phyloP scores from a whole-genome alignment of 92 coral and sea anemone genomes.

The Parazoanthus swiftii region DNA sequence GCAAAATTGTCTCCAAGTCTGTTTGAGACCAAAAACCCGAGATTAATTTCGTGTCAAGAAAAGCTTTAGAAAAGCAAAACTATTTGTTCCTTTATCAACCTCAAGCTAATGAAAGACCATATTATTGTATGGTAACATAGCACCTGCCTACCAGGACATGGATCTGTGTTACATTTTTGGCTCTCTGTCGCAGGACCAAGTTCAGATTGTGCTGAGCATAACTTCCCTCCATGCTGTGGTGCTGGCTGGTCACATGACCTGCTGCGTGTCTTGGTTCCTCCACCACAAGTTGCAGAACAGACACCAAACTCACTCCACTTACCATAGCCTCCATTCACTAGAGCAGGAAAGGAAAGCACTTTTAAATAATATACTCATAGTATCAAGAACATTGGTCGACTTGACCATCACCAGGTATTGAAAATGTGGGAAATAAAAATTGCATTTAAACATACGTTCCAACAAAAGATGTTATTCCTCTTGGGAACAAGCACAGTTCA shows the following conservation, averaged over 20 bases:
- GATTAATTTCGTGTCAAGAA: too few species aligned
- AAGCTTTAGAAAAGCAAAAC: too few species aligned
- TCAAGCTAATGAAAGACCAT: neutral
- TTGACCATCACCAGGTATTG: too few species aligned
- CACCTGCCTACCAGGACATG: constrained; percentile 53
- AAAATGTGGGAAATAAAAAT: too few species aligned
- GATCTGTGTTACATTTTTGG: constrained; percentile 35
- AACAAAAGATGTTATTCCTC: too few species aligned
- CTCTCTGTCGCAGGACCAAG: constrained; percentile 38
- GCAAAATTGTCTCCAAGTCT: too few species aligned
- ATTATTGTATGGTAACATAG: too few species aligned
- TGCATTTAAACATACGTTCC: too few species aligned
- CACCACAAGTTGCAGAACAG: constrained; percentile 53
- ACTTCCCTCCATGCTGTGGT: constrained; percentile 52
- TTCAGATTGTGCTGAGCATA: constrained; percentile 26
- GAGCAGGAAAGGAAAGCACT: neutral
- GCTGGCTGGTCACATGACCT: constrained; percentile 50
- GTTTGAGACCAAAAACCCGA: too few species aligned
- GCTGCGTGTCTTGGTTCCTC: constrained; percentile 33
- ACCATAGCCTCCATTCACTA: constrained; percentile 55
- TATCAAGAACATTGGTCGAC: too few species aligned
- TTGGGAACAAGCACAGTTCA: too few species aligned
- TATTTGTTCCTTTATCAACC: neutral
- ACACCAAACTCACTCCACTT: constrained; percentile 41
- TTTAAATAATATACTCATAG: too few species aligned